Base-by-base conservation (phyloP, 2,113 vertebrate species). In the western clawed frog (Xenopus tropicalis) region DNA sequence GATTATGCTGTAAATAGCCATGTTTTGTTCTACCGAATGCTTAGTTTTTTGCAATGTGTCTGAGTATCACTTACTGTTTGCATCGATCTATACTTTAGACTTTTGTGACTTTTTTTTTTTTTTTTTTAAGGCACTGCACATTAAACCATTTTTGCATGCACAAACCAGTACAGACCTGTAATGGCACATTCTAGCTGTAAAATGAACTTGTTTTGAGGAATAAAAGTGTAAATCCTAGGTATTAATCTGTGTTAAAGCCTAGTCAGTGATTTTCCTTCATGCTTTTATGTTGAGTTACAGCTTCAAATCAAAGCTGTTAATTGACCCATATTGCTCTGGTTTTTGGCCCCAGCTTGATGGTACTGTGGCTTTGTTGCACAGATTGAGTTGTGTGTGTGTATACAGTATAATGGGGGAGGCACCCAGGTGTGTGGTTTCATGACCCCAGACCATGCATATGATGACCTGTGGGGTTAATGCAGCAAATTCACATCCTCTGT, bases 101-200 rank as follows among this genome's bases (percentile, higher is more conserved):
- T 59, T 24, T 20, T 4, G 20, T 9, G 6, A 59, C 10, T 24
- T 1, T 54, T 3, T 2, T 22, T 8, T 24, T n/a, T 54, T 54
- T 54, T 23, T 23, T 22, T 10, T 44, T 1, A 44, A 37, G 24
- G 22, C 12, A 42, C 21, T 44, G 57, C 64, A 66, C 71, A 48
- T 67, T 14, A 51, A 57, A 19, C 22, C 19, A 57, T 51, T 61
- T 64, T 58, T 74, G 72, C 72, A 74, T 74, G 64, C 56, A 61
- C 64, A 61, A 72, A 71, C 22, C 23, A 21, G 25, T 58, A 46
- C 63, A 23, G 44, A 67, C 58, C 22, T 67, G 25, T 63, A 48
- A 66, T 59, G 72, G 71, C 37, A 61, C 62, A 66, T 67, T 61
- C 56, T 74, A 57, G 56, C 65, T 68, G 25, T 66, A 66, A 43